phyloP scores from a whole-genome alignment of 1,140 invertebrate species.

The Zaprionus lachaisei region DNA sequence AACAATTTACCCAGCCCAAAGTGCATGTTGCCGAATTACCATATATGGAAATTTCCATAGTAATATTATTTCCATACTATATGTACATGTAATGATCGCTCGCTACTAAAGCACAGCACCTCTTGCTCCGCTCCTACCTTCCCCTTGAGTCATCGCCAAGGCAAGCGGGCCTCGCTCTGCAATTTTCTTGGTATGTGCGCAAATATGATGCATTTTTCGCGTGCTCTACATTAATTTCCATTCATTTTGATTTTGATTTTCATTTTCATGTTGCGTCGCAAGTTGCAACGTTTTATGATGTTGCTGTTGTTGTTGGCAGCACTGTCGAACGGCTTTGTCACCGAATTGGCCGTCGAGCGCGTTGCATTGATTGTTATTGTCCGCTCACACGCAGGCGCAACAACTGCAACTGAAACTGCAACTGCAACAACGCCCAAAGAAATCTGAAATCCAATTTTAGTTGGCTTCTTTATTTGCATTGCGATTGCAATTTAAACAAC shows the following conservation, averaged over 20 bases:
- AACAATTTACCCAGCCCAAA: conserved; percentile 1
- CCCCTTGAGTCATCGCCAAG: not conserved
- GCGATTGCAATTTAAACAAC: conserved; percentile 25
- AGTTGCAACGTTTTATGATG: conserved; percentile 1
- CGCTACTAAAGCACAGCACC: not conserved
- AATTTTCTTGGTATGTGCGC: conserved; percentile 61
- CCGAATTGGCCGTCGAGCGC: conserved; percentile 21
- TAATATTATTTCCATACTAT: conserved; percentile 4
- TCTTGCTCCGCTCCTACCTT: not conserved
- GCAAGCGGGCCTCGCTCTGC: conserved; percentile 27
- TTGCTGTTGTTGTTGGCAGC: conserved; percentile 35
- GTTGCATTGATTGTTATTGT: conserved; percentile 37
- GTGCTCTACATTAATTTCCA: conserved; percentile 51
- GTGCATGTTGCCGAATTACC: not conserved
- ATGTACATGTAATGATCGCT: not conserved
- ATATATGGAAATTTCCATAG: conserved; percentile 10
- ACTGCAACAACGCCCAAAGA: conserved; percentile 16
- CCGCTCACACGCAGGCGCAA: conserved; percentile 68
- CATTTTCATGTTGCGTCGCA: conserved; percentile 28
- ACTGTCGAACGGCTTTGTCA: conserved; percentile 54
- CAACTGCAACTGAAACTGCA: conserved; percentile 16
- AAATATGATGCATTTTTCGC: conserved; percentile 60
- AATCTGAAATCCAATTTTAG: conserved; percentile 31
- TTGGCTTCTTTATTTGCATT: conserved; percentile 65
- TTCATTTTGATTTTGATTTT: conserved; percentile 37